Conservation (phyloP, 2,888 invertebrate genomes). For the Thyatira batis region DNA sequence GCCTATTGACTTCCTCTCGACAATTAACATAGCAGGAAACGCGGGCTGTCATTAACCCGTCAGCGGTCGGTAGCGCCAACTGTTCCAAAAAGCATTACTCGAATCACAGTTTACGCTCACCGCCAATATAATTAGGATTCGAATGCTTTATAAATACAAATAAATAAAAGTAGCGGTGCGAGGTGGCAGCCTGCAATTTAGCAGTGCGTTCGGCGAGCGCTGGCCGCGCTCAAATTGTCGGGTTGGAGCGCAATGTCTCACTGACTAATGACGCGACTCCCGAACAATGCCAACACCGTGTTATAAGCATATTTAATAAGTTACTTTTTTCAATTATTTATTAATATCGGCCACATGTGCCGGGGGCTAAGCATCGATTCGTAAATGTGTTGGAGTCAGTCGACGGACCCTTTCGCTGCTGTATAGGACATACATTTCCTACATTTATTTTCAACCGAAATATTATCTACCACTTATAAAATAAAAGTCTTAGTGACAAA, state of each 20-base stretch:
- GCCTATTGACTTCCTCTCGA: slow-evolving; percentile 71
- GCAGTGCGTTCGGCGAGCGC: slow-evolving; percentile 53
- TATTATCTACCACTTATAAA: too few relatives aligned
- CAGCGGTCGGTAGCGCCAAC: slow-evolving; percentile 68
- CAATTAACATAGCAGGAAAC: slow-evolving; percentile 80
- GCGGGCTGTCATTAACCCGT: slow-evolving; percentile 77
- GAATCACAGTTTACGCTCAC: slow-evolving; percentile 68
- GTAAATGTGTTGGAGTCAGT: slow-evolving; percentile 23
- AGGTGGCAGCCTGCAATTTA: slow-evolving; percentile 78
- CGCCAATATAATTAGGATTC: slow-evolving; percentile 73
- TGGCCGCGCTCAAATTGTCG: slow-evolving; percentile 69
- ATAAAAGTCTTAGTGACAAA: too few relatives aligned
- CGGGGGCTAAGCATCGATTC: slow-evolving; percentile 36
- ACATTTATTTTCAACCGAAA: background rate
- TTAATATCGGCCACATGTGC: slow-evolving; percentile 64
- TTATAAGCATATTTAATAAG: slow-evolving; percentile 68
- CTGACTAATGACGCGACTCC: slow-evolving; percentile 76
- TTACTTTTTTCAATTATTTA: slow-evolving; percentile 56
- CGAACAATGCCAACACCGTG: slow-evolving; percentile 55
- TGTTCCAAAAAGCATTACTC: slow-evolving; percentile 70
- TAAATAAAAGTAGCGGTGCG: slow-evolving; percentile 74
- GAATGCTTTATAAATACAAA: slow-evolving; percentile 77
- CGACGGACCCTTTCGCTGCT: background rate
- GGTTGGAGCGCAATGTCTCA: slow-evolving; percentile 62
- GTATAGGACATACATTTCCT: background rate